Base-by-base conservation (phyloP, 2,797 vertebrate genomes). In the Smutsia temminckii region DNA sequence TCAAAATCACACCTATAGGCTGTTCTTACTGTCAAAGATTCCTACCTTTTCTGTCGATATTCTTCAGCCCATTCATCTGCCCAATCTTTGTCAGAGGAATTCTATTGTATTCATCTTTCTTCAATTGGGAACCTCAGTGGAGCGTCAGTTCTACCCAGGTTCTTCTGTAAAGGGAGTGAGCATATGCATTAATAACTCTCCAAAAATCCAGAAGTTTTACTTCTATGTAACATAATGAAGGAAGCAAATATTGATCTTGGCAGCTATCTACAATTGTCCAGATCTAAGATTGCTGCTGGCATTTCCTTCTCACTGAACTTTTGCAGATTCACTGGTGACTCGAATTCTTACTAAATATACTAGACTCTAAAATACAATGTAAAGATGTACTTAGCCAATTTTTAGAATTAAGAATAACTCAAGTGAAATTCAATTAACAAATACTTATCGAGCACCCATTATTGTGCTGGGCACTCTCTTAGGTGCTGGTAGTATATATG, bases 381-480 rank as follows among this genome's bases (percentile, higher is more conserved):
- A 87, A 93, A 78, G 20, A 40, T 40, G 6, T 21, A 61, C 32
- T 61, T 80, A 94, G 61, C 14, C 29, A 89, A 51, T 92, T 68
- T 92, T 89, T n/a, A 57, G 16, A 89, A 63, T 91, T 86, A 92
- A 53, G 17, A 93, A 68, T 80, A 89, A 93, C 42, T 83, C 40
- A 57, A 13, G 32, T n/a, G 46, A 84, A 88, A 93, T 78, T 78
- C 25, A 93, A 57, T 61, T 89, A 77, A 20, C n/a, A 86, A 53
- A n/a, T n/a, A 85, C 5, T 49, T 87, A 79, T 6, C 42, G 55
- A 86, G 27, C 8, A 51, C 0, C 4, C 53, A 77, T 20, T 16
- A 3, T 25, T 37, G 12, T 57, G 34, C 6, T 66, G 0, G 2
- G 8, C 29, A 51, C 20, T 71, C 61, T 72, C 27, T 32, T 46